A percentile compares a stretch with the other conserved stretches of the same genome.
Evolutionary conservation across 1,140 invertebrate species (phyloP).

Genomic region (Cataglyphis hispanica): DNA sequence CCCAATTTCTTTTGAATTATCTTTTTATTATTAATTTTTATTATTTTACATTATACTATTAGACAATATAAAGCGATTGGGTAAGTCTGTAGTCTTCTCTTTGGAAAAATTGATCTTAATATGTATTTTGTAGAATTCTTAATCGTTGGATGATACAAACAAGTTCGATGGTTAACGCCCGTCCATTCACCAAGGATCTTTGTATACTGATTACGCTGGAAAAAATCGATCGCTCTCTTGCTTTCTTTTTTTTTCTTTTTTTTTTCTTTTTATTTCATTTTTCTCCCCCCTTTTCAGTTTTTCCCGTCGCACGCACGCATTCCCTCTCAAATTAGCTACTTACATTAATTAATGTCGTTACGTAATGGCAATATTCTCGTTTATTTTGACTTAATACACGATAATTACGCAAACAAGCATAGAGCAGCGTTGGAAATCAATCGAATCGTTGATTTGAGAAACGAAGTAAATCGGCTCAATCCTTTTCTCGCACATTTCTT

Average conservation of each 20-base stretch:
- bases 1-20: conserved; percentile 25
- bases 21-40: conserved; percentile 56
- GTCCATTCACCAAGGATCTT: conserved; percentile 56
- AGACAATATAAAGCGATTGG: conserved; percentile 59
- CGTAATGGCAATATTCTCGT: conserved; percentile 51
- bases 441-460: conserved; percentile 51
- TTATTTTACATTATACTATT: conserved; percentile 53
- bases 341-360: conserved; percentile 59
- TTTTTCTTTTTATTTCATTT: neutral
- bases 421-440: conserved; percentile 78
- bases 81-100: conserved; percentile 51
- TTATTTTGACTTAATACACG: conserved; percentile 59
- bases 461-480: conserved; percentile 62
- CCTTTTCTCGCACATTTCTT: neutral
- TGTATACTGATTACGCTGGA: conserved; percentile 39
- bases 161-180: conserved; percentile 46
- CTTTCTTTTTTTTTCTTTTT: neutral
- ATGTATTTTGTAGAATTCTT: conserved; percentile 50
- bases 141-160: conserved; percentile 50
- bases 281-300: neutral
- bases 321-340: conserved; percentile 45
- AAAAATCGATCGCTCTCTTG: conserved; percentile 13
- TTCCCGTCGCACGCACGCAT: conserved; percentile 30
- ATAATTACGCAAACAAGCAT: conserved; percentile 76
- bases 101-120: conserved; percentile 59